Evolutionary conservation across 2,888 invertebrate species (phyloP).

Genomic region (Sabatieria punctata): DNA sequence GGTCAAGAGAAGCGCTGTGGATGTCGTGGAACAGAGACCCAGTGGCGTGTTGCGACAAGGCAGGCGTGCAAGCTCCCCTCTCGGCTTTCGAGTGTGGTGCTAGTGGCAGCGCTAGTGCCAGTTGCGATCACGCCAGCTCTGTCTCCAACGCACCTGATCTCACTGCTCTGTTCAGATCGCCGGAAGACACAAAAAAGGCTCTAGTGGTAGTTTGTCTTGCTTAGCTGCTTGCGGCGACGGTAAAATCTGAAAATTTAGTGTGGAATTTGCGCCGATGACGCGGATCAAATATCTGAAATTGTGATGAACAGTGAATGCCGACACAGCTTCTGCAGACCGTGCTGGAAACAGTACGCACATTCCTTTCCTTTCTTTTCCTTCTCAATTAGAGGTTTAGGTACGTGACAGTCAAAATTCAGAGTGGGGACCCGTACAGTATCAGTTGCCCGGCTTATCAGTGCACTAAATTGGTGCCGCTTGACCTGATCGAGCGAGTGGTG

Average conservation of each 20-base stretch:
- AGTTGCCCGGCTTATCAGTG: slow-evolving; percentile 49
- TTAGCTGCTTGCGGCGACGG: too few species aligned
- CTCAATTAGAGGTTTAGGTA: slow-evolving; percentile 34
- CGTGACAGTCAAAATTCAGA: slow-evolving; percentile 47
- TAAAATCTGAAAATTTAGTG: too few species aligned
- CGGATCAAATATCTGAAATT: too few species aligned
- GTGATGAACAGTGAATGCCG: slow-evolving; percentile 46
- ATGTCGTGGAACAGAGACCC: slow-evolving; percentile 53
- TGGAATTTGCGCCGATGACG: too few species aligned
- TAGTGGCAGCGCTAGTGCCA: too few species aligned
- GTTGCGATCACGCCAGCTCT: too few species aligned
- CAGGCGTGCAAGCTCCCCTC: slow-evolving; percentile 46
- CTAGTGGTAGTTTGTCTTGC: too few species aligned
- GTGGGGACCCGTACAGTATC: slow-evolving; percentile 49
- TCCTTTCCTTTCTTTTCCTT: slow-evolving; percentile 5
- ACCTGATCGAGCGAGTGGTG: slow-evolving; percentile 49
- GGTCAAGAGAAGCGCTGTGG: slow-evolving; percentile 48
- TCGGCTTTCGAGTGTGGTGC: neutral
- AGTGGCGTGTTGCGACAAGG: slow-evolving; percentile 46
- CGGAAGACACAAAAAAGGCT: too few species aligned
- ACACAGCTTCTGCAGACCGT: slow-evolving; percentile 46
- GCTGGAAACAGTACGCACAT: slow-evolving; percentile 43
- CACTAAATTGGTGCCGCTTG: slow-evolving; percentile 47
- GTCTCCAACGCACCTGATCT: too few species aligned
- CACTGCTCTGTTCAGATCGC: too few species aligned